Percentiles rank a stretch among this genome's conserved stretches.
Evolutionary conservation across 2,888 invertebrate genomes (phyloP).

Genomic region (Drosophila mayaguana): DNA sequence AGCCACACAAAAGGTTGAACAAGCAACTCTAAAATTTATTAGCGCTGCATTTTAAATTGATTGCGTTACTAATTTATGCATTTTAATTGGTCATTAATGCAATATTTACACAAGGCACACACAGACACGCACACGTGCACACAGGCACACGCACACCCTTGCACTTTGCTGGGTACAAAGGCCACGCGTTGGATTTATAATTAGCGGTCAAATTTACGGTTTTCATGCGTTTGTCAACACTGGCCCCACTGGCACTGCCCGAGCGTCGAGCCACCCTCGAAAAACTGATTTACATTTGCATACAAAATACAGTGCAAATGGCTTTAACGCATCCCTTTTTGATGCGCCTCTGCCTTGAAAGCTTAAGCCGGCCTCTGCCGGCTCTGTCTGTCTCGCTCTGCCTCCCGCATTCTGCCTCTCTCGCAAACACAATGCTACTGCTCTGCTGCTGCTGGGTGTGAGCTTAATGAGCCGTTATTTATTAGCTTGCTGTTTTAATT

Average conservation of each 20-base stretch:
- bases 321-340: neutral
- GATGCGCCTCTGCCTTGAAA: conserved; percentile 12
- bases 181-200: conserved; percentile 59
- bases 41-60: conserved; percentile 66
- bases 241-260: neutral
- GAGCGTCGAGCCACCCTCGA: conserved; percentile 14
- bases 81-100: conserved; percentile 78
- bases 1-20: conserved; percentile 23
- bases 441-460: conserved; percentile 34
- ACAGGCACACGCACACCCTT: neutral
- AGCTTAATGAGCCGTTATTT: conserved; percentile 77
- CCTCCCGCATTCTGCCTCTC: neutral
- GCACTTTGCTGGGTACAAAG: conserved; percentile 17
- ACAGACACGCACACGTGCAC: conserved; percentile 16
- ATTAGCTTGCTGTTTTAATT: conserved; percentile 73
- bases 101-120: conserved; percentile 47
- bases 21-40: conserved; percentile 58
- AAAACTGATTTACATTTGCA: conserved; percentile 61
- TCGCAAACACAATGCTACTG: conserved; percentile 11
- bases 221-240: conserved; percentile 64
- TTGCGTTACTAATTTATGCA: conserved; percentile 70
- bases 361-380: conserved; percentile 4
- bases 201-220: conserved; percentile 65
- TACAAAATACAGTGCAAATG: neutral
- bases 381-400: neutral